These are phyloP conservation scores for Rutilus rutilus DNA, from an alignment of 2,113 vertebrate genomes.

Conservation along the genomic window DNA sequence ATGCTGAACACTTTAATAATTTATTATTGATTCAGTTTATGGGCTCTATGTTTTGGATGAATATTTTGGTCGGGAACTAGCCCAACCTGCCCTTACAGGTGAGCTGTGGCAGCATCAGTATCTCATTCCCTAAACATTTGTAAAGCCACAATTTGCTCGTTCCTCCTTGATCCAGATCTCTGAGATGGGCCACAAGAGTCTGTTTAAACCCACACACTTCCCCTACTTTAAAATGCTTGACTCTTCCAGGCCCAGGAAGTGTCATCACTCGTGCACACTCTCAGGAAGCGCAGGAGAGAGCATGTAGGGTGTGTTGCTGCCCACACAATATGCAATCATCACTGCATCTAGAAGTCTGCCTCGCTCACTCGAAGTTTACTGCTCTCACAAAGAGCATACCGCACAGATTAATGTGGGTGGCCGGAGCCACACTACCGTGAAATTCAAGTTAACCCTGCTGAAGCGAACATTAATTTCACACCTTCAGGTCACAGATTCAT, in stretches of 20 bases:
- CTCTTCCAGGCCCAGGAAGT: constrained; percentile 25
- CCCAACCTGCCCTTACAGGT: no score
- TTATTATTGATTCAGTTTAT: no score
- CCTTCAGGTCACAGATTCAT: constrained; percentile 53
- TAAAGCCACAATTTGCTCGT: constrained; percentile 19
- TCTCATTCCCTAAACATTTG: constrained; percentile 24
- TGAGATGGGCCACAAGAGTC: constrained; percentile 49
- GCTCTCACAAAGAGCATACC: constrained; percentile 11
- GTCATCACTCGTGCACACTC: constrained; percentile 39
- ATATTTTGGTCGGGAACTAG: no score
- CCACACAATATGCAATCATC: constrained; percentile 37
- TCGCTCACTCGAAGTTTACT: neutral
- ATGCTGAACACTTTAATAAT: no score
- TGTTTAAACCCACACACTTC: constrained; percentile 46
- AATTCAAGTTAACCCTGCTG: constrained; percentile 62
- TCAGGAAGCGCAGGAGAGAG: constrained; percentile 20
- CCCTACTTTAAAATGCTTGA: constrained; percentile 40
- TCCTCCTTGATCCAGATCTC: constrained; percentile 8
- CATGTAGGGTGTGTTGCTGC: constrained; percentile 1
- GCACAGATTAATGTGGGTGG: constrained; percentile 65
- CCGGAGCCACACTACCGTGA: constrained; percentile 61
- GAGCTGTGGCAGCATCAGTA: neutral
- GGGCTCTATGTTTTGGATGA: no score
- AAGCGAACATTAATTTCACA: constrained; percentile 74
- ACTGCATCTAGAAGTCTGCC: constrained; percentile 19